A percentile compares a stretch with the other conserved stretches of the same genome.
Evolutionary conservation across 1,140 invertebrate genomes (phyloP).

Genomic region (Euwallacea similis): DNA sequence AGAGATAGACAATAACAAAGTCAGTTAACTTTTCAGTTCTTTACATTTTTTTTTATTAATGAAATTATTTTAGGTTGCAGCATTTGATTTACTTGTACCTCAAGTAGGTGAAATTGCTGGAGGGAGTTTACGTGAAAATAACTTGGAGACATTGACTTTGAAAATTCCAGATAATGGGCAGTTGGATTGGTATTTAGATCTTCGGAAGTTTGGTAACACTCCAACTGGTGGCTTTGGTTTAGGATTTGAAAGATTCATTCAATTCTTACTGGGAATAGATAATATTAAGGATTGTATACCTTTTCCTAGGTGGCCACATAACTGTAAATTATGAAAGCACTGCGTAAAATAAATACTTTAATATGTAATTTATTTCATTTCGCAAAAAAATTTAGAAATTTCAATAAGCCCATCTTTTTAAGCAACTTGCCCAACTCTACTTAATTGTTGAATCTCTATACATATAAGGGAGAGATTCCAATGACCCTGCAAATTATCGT

Average conservation of each 20-base stretch:
- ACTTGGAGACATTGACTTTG: constrained; percentile 65
- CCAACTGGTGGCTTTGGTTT: constrained; percentile 93
- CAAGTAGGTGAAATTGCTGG: constrained; percentile 90
- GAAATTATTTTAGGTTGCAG: constrained; percentile 62
- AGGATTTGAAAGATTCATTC: constrained; percentile 91
- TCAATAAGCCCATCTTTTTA: too few relatives aligned
- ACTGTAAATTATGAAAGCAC: constrained; percentile 5
- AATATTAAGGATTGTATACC: constrained; percentile 94
- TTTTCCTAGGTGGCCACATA: constrained; percentile 87
- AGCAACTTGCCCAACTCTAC: too few relatives aligned
- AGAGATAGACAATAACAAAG: constrained; percentile 61
- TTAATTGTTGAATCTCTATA: too few relatives aligned
- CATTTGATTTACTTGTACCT: constrained; percentile 87
- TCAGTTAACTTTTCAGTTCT: constrained; percentile 14
- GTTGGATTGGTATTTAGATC: constrained; percentile 88
- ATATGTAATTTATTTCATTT: too few relatives aligned
- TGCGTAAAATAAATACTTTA: neutral
- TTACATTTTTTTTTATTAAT: neutral
- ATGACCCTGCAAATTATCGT: too few relatives aligned
- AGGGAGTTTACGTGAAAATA: constrained; percentile 88
- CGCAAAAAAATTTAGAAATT: too few relatives aligned
- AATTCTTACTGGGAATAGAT: constrained; percentile 73
- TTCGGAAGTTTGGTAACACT: constrained; percentile 85
- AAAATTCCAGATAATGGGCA: constrained; percentile 62
- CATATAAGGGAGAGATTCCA: too few relatives aligned